Percentiles rank a stretch among this genome's conserved stretches.
phyloP scores from a whole-genome alignment of 2,113 vertebrate genomes.

The Spea multiplicata region DNA sequence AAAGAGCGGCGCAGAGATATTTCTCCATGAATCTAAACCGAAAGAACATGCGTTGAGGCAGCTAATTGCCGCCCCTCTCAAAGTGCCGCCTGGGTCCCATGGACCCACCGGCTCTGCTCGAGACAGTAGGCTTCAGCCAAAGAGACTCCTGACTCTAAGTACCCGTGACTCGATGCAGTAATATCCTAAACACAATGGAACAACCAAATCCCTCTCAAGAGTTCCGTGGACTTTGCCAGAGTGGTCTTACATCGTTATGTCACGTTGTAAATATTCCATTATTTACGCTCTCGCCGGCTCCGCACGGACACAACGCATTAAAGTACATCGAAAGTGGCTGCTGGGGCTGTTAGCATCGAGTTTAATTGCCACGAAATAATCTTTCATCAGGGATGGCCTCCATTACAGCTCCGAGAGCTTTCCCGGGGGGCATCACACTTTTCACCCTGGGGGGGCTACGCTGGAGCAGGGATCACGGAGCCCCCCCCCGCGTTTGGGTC shows the following conservation, averaged over 20 bases:
- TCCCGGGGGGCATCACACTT: conserved; percentile 33
- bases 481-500: not conserved
- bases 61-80: no score
- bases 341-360: conserved; percentile 30
- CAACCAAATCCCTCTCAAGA: conserved; percentile 1
- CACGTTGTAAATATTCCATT: conserved; percentile 22
- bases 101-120: no score
- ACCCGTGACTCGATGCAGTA: conserved; percentile 4
- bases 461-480: no score
- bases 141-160: conserved; percentile 22
- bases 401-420: conserved; percentile 9
- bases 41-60: no score
- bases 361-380: conserved; percentile 37
- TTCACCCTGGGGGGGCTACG: conserved; percentile 1
- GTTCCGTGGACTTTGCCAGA: conserved; percentile 12
- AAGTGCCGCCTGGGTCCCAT: no score
- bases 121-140: not conserved
- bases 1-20: no score
- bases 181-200: conserved; percentile 6
- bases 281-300: conserved; percentile 21
- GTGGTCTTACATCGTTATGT: conserved; percentile 3
- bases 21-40: no score
- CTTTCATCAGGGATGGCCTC: conserved; percentile 15
- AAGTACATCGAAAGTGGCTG: conserved; percentile 43
- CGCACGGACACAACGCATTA: conserved; percentile 26